phyloP scores from a whole-genome alignment of 2,888 invertebrate species.

The Temnothorax ravouxi region DNA sequence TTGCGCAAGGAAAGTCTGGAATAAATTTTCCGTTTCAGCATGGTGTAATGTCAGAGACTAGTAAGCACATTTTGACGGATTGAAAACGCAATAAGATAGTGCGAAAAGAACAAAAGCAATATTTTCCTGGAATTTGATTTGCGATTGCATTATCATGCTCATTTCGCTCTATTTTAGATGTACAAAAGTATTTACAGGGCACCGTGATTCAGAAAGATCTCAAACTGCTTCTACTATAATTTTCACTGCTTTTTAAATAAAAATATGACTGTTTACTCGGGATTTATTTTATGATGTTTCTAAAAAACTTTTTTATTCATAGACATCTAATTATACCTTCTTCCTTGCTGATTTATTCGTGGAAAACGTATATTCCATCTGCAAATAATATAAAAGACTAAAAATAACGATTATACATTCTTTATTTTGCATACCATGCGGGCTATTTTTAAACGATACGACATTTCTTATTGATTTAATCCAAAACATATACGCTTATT shows the following conservation, averaged over 20 bases:
- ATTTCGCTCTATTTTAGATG: background rate
- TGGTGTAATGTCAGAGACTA: background rate
- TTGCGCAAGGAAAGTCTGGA: background rate
- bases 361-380: background rate
- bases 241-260: background rate
- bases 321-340: background rate
- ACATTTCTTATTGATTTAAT: conserved; percentile 21
- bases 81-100: background rate
- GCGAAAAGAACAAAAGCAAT: background rate
- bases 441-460: background rate
- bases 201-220: background rate
- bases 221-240: background rate
- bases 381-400: background rate
- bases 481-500: background rate
- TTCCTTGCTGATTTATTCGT: conserved; percentile 11
- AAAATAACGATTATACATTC: background rate
- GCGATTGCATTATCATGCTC: background rate
- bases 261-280: background rate
- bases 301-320: background rate
- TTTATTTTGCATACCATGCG: background rate
- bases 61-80: background rate
- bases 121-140: background rate
- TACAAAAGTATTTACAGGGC: background rate
- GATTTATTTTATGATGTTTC: conserved; percentile 3
- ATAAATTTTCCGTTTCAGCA: background rate